Conservation (phyloP, 2,113 vertebrate species). For the Paedocypris sp. region DNA sequence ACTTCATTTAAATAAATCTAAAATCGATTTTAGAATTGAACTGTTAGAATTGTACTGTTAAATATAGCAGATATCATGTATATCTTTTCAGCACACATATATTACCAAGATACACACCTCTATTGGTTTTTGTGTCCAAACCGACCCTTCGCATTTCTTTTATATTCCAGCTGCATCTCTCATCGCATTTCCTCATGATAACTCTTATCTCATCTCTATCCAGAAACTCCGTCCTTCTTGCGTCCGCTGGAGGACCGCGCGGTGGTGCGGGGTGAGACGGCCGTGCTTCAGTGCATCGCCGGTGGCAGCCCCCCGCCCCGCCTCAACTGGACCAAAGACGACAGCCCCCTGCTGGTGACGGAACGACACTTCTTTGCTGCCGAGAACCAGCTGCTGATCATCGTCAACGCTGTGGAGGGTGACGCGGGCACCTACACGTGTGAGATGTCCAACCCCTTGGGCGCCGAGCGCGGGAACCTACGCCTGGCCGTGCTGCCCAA, state of each 20-base stretch:
- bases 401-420: constrained; percentile 78
- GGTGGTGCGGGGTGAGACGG: constrained; percentile 84
- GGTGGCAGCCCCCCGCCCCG: constrained; percentile 82
- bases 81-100: no score
- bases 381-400: constrained; percentile 88
- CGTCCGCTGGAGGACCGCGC: constrained; percentile 81
- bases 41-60: no score
- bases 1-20: no score
- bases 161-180: no score
- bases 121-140: no score
- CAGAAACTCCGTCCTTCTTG: constrained; percentile 90
- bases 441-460: constrained; percentile 91
- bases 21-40: no score
- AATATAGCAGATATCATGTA: no score
- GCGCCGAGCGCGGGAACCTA: constrained; percentile 82
- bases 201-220: neutral
- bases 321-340: constrained; percentile 95
- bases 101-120: no score
- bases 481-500: constrained; percentile 76
- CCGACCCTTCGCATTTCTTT: no score
- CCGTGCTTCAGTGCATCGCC: constrained; percentile 90
- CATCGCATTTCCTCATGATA: no score
- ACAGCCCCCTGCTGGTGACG: constrained; percentile 76
- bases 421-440: constrained; percentile 91
- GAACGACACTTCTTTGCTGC: constrained; percentile 95